Evolutionary conservation across 2,888 invertebrate species (phyloP), one percentile per base, ranked within the genome.

Genomic region (Miltochrista miniata): DNA sequence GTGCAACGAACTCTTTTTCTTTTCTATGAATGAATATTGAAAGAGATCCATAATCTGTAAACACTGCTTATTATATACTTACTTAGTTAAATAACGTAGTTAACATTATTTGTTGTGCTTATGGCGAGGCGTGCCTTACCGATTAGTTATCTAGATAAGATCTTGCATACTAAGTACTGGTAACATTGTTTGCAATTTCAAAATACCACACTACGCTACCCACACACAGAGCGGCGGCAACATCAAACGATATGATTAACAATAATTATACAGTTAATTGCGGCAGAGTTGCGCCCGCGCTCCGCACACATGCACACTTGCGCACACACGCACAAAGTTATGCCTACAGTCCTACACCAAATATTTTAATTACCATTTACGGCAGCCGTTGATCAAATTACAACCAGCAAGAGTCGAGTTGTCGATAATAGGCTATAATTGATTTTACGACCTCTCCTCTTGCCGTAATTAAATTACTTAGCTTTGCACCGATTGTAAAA

Each of bases 261-360:
- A 51, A 48, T 64, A 69, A 71, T 69, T 68, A 64, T 61, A 48
- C 64, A 64, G 66, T 56, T 66, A 66, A 69, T 59, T 66, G 51
- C 62, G 11, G 48, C 56, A 49, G 15, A 15, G 31, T 41, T 47
- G 43, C 52, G 49, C 46, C 37, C n/a, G 56, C 54, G 29, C 44
- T 38, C 13, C n/a, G 15, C 13, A 0, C 48, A 46, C 38, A 38
- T 24, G 14, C 13, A 0, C 9, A 14, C n/a, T 0, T 42, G 30
- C 39, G 39, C n/a, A 35, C 12, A 14, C n/a, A 37, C 12, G 0
- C 47, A 12, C 13, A 42, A n/a, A n/a, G 14, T 14, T n/a, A 44
- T 34, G 29, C 39, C 39, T 9, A 31, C 31, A 11, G 8, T 1
- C 11, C 8, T 18, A 10, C 12, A n/a, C 15, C 38, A 61, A 65